These are phyloP conservation scores for Danionella dracula DNA, from an alignment of 2,797 vertebrate genomes.

Conservation along the genomic window DNA sequence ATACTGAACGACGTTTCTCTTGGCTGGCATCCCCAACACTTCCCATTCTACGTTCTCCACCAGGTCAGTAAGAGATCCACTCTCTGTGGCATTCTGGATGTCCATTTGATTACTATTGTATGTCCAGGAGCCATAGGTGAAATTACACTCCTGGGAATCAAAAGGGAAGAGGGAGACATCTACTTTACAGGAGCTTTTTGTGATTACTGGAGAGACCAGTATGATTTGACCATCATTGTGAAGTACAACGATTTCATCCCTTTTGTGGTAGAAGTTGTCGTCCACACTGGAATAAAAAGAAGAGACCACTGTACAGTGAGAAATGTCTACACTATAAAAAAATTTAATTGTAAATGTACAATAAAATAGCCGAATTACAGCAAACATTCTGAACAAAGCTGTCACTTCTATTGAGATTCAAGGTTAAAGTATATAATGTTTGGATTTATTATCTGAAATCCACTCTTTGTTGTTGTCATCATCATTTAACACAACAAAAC, in stretches of 20 bases:
- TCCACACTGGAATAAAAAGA: conserved; percentile 72
- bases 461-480: too few relatives aligned
- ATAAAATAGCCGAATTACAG: too few relatives aligned
- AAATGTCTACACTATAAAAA: too few relatives aligned
- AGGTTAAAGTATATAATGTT: too few relatives aligned
- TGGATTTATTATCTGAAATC: too few relatives aligned
- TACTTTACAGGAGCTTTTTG: conserved; percentile 89
- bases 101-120: conserved; percentile 88
- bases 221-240: conserved; percentile 75
- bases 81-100: conserved; percentile 69
- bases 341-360: too few relatives aligned
- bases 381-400: too few relatives aligned
- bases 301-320: too few relatives aligned
- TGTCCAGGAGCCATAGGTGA: conserved; percentile 92
- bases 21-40: conserved; percentile 83
- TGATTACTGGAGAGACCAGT: conserved; percentile 89
- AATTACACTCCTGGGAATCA: conserved; percentile 80
- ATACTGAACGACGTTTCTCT: conserved; percentile 75
- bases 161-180: conserved; percentile 91
- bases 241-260: conserved; percentile 90
- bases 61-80: conserved; percentile 78
- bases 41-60: conserved; percentile 92
- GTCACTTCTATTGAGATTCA: too few relatives aligned
- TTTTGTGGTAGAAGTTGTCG: conserved; percentile 72
- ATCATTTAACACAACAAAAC: too few relatives aligned